Evolutionary conservation across 2,797 vertebrate species (phyloP).

Genomic region (Megaceryle alcyon): DNA sequence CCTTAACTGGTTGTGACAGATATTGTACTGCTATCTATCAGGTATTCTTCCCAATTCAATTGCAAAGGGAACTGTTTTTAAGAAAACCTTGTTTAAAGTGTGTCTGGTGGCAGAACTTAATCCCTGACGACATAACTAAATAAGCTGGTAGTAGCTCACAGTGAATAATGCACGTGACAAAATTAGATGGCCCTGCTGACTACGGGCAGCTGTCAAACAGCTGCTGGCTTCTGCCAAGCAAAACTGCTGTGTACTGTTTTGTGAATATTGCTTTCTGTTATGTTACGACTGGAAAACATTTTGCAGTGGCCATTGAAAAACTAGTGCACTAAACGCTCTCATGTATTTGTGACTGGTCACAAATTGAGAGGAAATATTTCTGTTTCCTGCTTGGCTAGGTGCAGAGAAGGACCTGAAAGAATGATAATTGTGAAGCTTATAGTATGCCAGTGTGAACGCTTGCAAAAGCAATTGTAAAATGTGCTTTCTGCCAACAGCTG

Average conservation of each 20-base stretch:
- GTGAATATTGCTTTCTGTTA: not conserved
- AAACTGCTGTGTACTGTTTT: not conserved
- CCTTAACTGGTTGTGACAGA: not conserved
- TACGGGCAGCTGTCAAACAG: not conserved
- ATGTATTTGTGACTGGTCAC: not conserved
- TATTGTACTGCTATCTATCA: not conserved
- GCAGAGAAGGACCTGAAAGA: not conserved
- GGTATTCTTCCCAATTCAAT: conserved; percentile 4
- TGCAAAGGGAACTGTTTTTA: not conserved
- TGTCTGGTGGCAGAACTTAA: not conserved
- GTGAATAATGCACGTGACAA: not conserved
- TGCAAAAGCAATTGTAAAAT: not conserved
- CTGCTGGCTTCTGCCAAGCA: not conserved
- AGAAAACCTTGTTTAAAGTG: not conserved
- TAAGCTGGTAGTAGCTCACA: not conserved
- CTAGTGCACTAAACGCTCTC: not conserved
- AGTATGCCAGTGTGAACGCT: not conserved
- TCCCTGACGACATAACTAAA: not conserved
- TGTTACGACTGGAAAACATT: not conserved
- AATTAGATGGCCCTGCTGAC: not conserved
- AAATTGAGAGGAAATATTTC: not conserved
- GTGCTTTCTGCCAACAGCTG: not conserved
- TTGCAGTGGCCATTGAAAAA: not conserved
- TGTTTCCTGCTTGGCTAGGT: not conserved
- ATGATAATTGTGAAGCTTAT: not conserved